A percentile compares a stretch with the other conserved stretches of the same genome.
phyloP scores from a whole-genome alignment of 2,888 invertebrate genomes.

The Spodoptera exigua region DNA sequence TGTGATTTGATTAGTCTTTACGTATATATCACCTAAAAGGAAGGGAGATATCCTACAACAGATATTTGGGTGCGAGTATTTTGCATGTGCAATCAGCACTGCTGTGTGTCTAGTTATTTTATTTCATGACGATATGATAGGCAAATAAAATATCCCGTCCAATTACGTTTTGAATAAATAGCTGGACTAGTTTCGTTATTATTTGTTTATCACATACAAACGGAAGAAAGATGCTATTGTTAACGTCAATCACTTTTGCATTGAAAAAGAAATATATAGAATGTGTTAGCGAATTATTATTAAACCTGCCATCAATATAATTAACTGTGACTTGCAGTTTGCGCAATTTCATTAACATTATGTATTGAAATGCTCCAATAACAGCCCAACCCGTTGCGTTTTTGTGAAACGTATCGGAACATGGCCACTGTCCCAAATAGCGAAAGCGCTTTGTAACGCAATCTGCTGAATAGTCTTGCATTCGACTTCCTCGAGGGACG shows the following conservation, averaged over 20 bases:
- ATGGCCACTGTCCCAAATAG: conserved; percentile 48
- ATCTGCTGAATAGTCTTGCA: conserved; percentile 42
- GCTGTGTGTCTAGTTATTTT: no score
- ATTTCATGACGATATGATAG: no score
- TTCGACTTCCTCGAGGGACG: conserved; percentile 47
- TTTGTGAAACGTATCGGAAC: conserved; percentile 45
- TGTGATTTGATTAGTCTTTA: no score
- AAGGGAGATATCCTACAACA: no score
- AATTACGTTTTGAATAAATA: no score
- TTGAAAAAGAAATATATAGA: no score
- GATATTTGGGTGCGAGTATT: no score
- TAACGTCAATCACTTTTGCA: no score
- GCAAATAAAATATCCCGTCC: no score
- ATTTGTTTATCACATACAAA: conserved; percentile 31
- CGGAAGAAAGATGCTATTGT: conserved; percentile 16
- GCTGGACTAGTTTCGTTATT: no score
- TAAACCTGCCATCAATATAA: conserved; percentile 9
- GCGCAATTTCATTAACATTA: conserved; percentile 47
- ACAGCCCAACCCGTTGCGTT: conserved; percentile 45
- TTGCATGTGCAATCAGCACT: no score
- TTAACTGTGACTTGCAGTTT: conserved; percentile 43
- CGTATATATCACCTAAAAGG: no score
- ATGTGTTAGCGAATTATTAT: conserved; percentile 21
- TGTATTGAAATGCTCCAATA: conserved; percentile 52
- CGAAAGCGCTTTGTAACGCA: conserved; percentile 52